phyloP scores from a whole-genome alignment of 2,888 invertebrate species.

The Epistrophe grossulariae region DNA sequence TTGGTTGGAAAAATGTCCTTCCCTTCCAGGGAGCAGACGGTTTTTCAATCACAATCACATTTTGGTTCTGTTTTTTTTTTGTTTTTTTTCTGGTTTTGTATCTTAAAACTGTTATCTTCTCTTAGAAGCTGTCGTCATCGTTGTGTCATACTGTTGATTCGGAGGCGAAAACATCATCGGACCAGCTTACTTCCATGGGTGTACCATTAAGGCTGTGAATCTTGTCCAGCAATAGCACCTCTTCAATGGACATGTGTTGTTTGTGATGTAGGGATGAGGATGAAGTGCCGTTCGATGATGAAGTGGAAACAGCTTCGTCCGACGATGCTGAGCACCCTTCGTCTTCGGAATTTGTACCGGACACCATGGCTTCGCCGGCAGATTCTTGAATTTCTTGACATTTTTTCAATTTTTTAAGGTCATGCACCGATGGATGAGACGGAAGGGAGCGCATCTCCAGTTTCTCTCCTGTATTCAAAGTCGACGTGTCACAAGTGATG shows the following conservation, averaged over 20 bases:
- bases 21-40: conserved; percentile 72
- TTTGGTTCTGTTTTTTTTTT: conserved; percentile 74
- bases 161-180: conserved; percentile 81
- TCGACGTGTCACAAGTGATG: conserved; percentile 82
- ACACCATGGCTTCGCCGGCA: conserved; percentile 88
- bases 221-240: conserved; percentile 81
- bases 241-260: conserved; percentile 80
- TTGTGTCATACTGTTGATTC: conserved; percentile 82
- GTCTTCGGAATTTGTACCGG: conserved; percentile 87
- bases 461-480: conserved; percentile 79
- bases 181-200: conserved; percentile 84
- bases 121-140: conserved; percentile 84
- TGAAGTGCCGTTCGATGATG: conserved; percentile 84
- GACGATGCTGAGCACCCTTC: conserved; percentile 85
- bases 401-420: conserved; percentile 81
- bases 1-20: conserved; percentile 72
- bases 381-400: conserved; percentile 86
- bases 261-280: conserved; percentile 80
- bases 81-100: conserved; percentile 74
- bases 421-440: conserved; percentile 81
- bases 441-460: conserved; percentile 79
- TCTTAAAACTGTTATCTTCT: conserved; percentile 67
- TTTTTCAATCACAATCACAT: conserved; percentile 76
- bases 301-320: conserved; percentile 84
- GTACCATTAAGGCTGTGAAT: conserved; percentile 84